phyloP scores from a whole-genome alignment of 2,113 vertebrate species.

The Tenebrosternarchus preto region DNA sequence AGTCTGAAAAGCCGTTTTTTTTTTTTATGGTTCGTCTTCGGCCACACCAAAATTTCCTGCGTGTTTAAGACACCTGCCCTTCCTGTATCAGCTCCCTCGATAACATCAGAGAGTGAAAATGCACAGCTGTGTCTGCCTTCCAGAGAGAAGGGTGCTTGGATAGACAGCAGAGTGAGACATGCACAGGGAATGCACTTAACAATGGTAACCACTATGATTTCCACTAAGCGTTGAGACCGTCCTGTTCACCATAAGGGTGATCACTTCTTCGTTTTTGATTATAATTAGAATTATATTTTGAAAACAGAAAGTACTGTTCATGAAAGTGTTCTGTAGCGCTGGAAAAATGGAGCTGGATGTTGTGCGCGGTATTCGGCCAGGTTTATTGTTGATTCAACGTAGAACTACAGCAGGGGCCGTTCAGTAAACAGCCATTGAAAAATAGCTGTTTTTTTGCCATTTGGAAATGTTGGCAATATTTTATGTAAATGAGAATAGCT shows the following conservation, averaged over 20 bases:
- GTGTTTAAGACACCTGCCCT: background rate
- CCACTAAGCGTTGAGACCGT: background rate
- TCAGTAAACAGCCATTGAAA: background rate
- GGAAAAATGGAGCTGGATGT: background rate
- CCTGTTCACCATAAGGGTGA: background rate
- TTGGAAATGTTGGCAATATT: background rate
- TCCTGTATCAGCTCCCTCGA: background rate
- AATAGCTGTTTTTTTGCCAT: background rate
- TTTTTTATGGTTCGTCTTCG: slow-evolving; percentile 10
- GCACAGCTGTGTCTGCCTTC: background rate
- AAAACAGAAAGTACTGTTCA: background rate
- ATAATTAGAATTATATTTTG: background rate
- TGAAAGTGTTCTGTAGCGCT: background rate
- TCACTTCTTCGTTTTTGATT: background rate
- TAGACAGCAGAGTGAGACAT: background rate
- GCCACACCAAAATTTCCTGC: slow-evolving; percentile 8
- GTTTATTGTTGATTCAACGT: background rate
- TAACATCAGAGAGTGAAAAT: background rate
- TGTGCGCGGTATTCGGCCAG: background rate
- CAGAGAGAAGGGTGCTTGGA: background rate
- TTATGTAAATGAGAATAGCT: too few relatives aligned
- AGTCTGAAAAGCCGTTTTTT: slow-evolving; percentile 4
- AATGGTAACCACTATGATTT: background rate
- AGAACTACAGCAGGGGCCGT: background rate
- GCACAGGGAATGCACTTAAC: background rate